Percentiles rank a stretch among this genome's conserved stretches.
phyloP scores from a whole-genome alignment of 1,140 invertebrate species.

The Aplysia californica region DNA sequence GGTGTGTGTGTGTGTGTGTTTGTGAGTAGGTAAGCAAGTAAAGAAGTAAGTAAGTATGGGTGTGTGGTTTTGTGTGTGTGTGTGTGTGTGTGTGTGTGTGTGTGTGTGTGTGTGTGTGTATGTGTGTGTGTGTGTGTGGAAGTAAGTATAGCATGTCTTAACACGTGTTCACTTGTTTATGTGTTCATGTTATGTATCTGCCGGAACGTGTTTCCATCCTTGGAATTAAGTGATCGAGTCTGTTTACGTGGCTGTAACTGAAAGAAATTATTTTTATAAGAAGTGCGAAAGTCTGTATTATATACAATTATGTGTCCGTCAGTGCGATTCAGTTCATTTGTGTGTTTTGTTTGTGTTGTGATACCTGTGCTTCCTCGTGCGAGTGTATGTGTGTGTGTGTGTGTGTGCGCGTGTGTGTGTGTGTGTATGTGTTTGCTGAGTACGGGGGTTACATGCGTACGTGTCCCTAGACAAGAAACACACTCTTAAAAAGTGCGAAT shows the following conservation, averaged over 20 bases:
- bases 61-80: no score
- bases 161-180: conserved; percentile 21
- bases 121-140: conserved; percentile 32
- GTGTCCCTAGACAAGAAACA: no score
- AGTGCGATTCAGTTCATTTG: neutral
- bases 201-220: neutral
- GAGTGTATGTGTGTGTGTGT: conserved; percentile 16
- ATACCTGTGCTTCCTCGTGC: neutral
- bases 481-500: no score
- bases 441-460: no score
- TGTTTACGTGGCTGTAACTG: neutral
- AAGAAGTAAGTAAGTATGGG: no score
- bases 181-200: conserved; percentile 1
- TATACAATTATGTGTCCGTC: neutral
- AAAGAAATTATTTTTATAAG: neutral
- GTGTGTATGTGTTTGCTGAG: neutral
- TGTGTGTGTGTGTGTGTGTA: conserved; percentile 34
- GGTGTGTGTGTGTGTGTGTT: no score
- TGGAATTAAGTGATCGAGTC: neutral
- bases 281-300: neutral
- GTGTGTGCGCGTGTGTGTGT: conserved; percentile 11
- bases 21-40: no score
- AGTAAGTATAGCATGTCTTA: conserved; percentile 29
- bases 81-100: conserved; percentile 35
- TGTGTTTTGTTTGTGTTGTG: neutral